Base-by-base conservation (phyloP, 30 jellyfish, hydroid and myxozoan species). In the Morbakka virulenta region DNA sequence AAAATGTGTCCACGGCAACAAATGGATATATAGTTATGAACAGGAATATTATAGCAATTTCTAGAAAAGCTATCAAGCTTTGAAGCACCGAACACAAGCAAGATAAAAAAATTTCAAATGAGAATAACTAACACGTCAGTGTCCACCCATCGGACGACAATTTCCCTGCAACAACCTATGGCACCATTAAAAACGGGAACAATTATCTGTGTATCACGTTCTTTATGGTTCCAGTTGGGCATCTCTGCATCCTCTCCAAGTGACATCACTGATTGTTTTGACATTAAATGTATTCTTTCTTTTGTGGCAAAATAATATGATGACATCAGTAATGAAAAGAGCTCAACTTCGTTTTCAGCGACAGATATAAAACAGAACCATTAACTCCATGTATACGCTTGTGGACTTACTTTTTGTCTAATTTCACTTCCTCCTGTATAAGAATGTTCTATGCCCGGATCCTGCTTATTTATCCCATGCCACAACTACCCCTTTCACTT, bases 171-270 rank as follows among this genome's bases (percentile, higher is more conserved):
- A 33, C 78, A 66, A 3, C 30, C 25, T 6, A 2, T 1, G 26
- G 76, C 49, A 29, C 52, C 73, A 63, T 77, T 52, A 29, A 22
- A 47, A 4, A 62, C 27, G 71, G 65, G 86, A 27, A 79, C 76
- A 65, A 67, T 28, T 62, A 67, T 64, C 20, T 82, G 35, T 22
- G 88, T 36, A 31, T 77, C 83, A 32, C 82, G 82, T 77, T 77
- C 88, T 29, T 77, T 66, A 52, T 79, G 85, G 26, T 65, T 27
- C 30, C 90, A 79, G 69, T 72, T 48, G 52, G 83, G 76, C 83
- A 72, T 72, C 74, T 72, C 52, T 35, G 14, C 73, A 49, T 72
- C 49, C 74, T 49, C 52, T 41, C 76, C 83, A 72, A 72, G 83
- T 72, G 74, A 72, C 65, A 72, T 53, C 78, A 72, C 83, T 0